Base-by-base conservation (phyloP, 2,113 vertebrate genomes). In the Garra rufa region DNA sequence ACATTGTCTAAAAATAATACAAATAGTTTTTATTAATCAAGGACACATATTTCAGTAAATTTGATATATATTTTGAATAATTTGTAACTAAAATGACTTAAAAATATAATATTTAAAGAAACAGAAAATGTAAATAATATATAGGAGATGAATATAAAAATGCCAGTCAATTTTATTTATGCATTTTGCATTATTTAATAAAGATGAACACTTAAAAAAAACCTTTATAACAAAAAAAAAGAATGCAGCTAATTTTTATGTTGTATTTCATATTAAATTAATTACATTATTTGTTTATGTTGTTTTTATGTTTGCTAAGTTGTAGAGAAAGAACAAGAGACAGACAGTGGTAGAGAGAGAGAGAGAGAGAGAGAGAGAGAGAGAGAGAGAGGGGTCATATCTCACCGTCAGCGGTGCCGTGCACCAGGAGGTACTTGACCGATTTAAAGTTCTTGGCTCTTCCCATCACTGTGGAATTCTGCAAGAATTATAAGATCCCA, bases 321-420 rank as follows among this genome's bases (percentile, higher is more conserved):
- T 65, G 13, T 26, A 65, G 26, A 65, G 26, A 30, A 13, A 30
- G 14, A 1, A 15, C 1, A 11, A 65, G 61, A 7, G 14, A 65
- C 26, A 19, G 50, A 55, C 1, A 57, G 55, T n/a, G 8, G n/a
- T 2, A n/a, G 52, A 61, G 34, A 70, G 28, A n/a, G 13, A 55
- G 6, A 57, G 55, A 57, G 8, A 57, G 9, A n/a, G 52, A 61
- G 34, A 70, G 28, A n/a, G 13, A 28, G 28, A 48, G n/a, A 30
- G 26, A 30, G 43, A 46, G 21, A 24, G 24, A 19, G 21, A 41
- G 1, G 0, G 6, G 38, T 26, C 2, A 11, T 67, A 4, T 92
- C 96, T 97, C 92, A 99, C 98, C 98, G 90, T 99, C 98, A 92
- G 98, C 98, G 88, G 97, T 99, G 91, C 98, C 98, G 83, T 99